These are phyloP conservation scores for Suricata suricatta DNA, from an alignment of 2,113 vertebrate species.

Conservation along the genomic window DNA sequence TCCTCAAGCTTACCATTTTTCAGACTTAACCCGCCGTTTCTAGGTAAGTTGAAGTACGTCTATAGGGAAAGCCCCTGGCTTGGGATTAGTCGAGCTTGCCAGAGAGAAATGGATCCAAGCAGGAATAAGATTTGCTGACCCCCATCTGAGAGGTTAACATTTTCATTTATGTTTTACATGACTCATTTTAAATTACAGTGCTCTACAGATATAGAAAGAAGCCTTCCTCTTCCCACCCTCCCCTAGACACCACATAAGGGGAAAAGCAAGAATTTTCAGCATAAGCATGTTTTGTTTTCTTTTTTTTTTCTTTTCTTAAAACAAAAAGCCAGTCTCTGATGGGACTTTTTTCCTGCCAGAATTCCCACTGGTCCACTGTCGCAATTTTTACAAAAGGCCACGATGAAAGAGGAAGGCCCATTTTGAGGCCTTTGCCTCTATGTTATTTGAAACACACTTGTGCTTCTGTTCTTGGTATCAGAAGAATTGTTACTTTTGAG, in stretches of 20 bases:
- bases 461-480: constrained; percentile 39
- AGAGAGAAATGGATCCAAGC: constrained; percentile 54
- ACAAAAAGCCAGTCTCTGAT: constrained; percentile 66
- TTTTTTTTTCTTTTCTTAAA: neutral
- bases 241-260: constrained; percentile 70
- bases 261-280: constrained; percentile 74
- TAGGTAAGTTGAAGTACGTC: neutral
- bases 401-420: constrained; percentile 50
- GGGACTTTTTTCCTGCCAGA: constrained; percentile 72
- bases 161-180: constrained; percentile 70
- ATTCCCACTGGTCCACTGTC: constrained; percentile 71
- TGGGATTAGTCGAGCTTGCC: constrained; percentile 35
- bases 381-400: constrained; percentile 62
- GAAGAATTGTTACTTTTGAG: neutral
- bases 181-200: constrained; percentile 78
- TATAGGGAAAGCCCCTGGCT: constrained; percentile 53
- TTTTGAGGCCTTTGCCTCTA: constrained; percentile 46
- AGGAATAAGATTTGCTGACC: constrained; percentile 70
- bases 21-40: neutral
- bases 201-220: constrained; percentile 62
- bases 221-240: constrained; percentile 66
- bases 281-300: constrained; percentile 54
- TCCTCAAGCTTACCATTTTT: neutral
- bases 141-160: constrained; percentile 57
- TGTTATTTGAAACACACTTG: neutral